Conservation (phyloP, 2,888 invertebrate species). For the Mythimna albipuncta region DNA sequence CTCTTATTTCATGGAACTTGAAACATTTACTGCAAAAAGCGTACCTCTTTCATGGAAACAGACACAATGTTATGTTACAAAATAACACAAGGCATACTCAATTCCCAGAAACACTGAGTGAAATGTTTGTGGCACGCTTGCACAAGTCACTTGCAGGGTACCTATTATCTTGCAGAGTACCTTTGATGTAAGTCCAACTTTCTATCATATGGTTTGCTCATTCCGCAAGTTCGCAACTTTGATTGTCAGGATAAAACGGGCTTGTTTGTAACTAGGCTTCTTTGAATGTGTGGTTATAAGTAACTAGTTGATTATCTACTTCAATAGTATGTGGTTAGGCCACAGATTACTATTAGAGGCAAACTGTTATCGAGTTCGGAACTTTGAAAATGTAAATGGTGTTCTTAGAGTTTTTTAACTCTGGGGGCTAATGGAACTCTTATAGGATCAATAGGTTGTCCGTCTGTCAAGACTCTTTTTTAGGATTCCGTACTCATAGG, state of each 20-base stretch:
- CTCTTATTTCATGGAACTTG: too few relatives aligned
- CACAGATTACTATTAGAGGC: not conserved
- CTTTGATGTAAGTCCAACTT: conserved; percentile 53
- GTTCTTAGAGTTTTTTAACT: not conserved
- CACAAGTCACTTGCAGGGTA: conserved; percentile 39
- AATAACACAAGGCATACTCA: not conserved
- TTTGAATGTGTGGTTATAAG: conserved; percentile 7
- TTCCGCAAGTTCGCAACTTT: conserved; percentile 43
- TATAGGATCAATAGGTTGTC: too few relatives aligned
- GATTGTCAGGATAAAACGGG: conserved; percentile 42
- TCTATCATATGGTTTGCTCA: conserved; percentile 15
- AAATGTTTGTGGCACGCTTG: conserved; percentile 18
- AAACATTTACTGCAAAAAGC: not conserved
- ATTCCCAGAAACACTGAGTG: conserved; percentile 4
- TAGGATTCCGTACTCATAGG: too few relatives aligned
- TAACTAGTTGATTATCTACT: not conserved
- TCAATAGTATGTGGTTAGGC: not conserved
- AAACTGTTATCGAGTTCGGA: not conserved
- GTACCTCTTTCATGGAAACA: not conserved
- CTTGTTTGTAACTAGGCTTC: conserved; percentile 7
- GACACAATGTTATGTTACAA: not conserved
- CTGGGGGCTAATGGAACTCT: too few relatives aligned
- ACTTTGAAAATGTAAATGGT: not conserved
- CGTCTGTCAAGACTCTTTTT: too few relatives aligned
- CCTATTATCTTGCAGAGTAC: not conserved